These are phyloP conservation scores for Tridacna crocea DNA, from an alignment of 2,888 invertebrate species.

Conservation along the genomic window DNA sequence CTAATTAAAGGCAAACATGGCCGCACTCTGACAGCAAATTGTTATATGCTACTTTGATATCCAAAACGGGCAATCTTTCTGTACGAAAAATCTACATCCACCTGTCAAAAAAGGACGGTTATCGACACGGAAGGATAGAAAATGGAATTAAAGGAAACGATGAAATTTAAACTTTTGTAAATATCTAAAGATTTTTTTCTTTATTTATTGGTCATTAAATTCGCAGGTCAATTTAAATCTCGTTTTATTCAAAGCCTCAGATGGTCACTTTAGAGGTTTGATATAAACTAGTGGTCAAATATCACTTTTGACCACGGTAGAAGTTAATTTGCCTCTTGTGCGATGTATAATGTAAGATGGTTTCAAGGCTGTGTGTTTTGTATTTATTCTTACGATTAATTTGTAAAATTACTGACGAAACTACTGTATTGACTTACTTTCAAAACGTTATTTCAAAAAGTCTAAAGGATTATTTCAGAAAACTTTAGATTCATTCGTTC, in stretches of 20 bases:
- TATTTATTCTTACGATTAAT: no score
- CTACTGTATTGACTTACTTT: no score
- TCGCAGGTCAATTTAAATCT: background rate
- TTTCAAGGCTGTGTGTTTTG: no score
- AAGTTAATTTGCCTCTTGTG: no score
- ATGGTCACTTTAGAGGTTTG: background rate
- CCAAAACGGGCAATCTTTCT: slow-evolving; percentile 19
- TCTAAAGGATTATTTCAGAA: no score
- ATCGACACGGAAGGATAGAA: slow-evolving; percentile 15
- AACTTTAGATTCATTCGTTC: no score
- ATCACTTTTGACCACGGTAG: no score
- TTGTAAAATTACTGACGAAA: no score
- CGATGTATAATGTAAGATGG: no score
- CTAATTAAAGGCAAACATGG: slow-evolving; percentile 13
- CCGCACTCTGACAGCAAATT: background rate
- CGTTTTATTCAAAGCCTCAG: background rate
- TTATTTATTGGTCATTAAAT: slow-evolving; percentile 18
- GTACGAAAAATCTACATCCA: slow-evolving; percentile 10
- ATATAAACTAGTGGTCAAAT: no score
- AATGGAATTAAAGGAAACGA: slow-evolving; percentile 25
- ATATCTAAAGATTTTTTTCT: slow-evolving; percentile 1
- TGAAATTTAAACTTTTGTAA: slow-evolving; percentile 21
- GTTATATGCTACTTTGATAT: slow-evolving; percentile 17
- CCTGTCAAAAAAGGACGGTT: slow-evolving; percentile 26
- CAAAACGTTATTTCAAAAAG: no score